Percentiles rank a stretch among this genome's conserved stretches.
phyloP scores from a whole-genome alignment of 2,113 vertebrate species.

The Elachura formosa region DNA sequence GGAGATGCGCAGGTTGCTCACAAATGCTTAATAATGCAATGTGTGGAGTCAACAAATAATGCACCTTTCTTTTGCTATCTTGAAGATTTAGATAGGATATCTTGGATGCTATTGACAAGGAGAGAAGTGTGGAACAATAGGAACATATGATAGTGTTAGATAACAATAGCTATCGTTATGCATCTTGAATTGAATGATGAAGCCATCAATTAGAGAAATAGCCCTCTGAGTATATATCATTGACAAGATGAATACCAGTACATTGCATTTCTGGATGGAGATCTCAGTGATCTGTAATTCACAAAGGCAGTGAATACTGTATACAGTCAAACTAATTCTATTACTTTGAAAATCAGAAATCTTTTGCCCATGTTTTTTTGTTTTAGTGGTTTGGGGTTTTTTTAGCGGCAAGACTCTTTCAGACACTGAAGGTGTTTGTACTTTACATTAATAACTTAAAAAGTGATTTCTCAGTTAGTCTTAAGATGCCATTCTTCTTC shows the following conservation, averaged over 20 bases:
- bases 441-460: not conserved
- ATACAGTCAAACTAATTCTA: not conserved
- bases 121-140: conserved; percentile 25
- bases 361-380: not conserved
- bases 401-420: not conserved
- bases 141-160: conserved; percentile 34
- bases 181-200: conserved; percentile 24
- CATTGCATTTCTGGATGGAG: not conserved
- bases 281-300: conserved; percentile 24
- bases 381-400: not conserved
- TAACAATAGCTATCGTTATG: conserved; percentile 36
- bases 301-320: conserved; percentile 2
- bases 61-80: not conserved
- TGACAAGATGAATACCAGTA: not conserved
- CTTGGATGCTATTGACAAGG: conserved; percentile 5
- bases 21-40: not conserved
- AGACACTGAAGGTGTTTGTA: not conserved
- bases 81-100: not conserved
- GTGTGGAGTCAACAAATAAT: conserved; percentile 1
- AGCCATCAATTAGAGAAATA: conserved; percentile 37
- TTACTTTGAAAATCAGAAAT: not conserved
- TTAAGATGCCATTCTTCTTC: not conserved
- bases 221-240: not conserved
- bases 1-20: not conserved
- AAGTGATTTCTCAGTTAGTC: not conserved